A percentile compares a stretch with the other conserved stretches of the same genome.
phyloP scores from a whole-genome alignment of 2,113 vertebrate genomes.

The Pelusios castaneus region DNA sequence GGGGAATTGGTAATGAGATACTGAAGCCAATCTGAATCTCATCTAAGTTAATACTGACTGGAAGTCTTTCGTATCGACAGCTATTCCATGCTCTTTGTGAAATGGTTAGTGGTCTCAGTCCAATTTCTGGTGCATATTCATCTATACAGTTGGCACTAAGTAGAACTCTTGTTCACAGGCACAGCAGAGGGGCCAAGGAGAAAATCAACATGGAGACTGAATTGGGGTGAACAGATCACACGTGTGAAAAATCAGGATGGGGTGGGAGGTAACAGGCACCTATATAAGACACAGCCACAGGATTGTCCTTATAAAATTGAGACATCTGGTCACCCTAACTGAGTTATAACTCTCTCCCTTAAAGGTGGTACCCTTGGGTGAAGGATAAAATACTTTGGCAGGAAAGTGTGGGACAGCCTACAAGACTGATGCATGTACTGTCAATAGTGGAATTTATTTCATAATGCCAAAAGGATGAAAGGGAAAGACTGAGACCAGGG shows the following conservation, averaged over 20 bases:
- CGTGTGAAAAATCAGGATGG: no score
- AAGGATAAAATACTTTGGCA: neutral
- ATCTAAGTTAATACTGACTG: slow-evolving; percentile 32
- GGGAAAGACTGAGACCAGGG: neutral
- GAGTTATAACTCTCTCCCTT: neutral
- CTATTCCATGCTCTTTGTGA: slow-evolving; percentile 61
- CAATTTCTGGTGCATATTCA: slow-evolving; percentile 51
- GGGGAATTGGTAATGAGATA: slow-evolving; percentile 40
- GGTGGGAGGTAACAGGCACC: no score
- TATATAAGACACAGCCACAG: no score
- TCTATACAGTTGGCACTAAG: slow-evolving; percentile 27
- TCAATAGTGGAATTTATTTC: neutral
- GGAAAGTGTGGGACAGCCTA: neutral
- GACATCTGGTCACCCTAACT: no score
- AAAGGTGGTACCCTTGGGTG: neutral
- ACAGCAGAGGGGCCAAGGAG: neutral
- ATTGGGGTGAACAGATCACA: no score
- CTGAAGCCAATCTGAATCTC: slow-evolving; percentile 16
- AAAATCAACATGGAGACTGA: neutral
- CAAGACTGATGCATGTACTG: rapidly evolving
- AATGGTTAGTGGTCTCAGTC: slow-evolving; percentile 37
- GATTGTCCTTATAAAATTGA: no score
- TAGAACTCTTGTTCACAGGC: neutral
- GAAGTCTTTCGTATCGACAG: slow-evolving; percentile 58
- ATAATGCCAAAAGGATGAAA: neutral